Evolutionary conservation across 1,140 invertebrate species (phyloP).

Genomic region (Bombus impatiens): DNA sequence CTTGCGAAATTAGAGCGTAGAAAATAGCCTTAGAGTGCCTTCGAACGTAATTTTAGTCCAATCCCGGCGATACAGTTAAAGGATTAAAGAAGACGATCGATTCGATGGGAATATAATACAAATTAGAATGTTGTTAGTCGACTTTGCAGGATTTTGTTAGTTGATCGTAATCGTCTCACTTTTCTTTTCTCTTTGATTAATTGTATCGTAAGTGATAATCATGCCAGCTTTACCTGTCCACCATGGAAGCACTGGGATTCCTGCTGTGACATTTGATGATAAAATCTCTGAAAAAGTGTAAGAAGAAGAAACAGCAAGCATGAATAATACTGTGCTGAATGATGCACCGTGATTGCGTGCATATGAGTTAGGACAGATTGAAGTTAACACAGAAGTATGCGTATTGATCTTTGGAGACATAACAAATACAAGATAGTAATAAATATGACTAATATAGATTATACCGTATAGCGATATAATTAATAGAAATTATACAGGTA

Average conservation of each 20-base stretch:
- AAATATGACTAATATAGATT: too few species aligned
- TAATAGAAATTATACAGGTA: not conserved
- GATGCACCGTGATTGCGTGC: conserved; percentile 31
- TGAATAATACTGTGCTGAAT: conserved; percentile 56
- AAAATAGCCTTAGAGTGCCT: not conserved
- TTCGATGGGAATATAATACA: not conserved
- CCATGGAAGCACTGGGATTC: conserved; percentile 88
- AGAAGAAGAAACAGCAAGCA: conserved; percentile 65
- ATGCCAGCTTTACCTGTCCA: conserved; percentile 84
- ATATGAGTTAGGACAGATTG: not conserved
- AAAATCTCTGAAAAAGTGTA: conserved; percentile 81
- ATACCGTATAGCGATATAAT: too few species aligned
- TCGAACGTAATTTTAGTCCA: not conserved
- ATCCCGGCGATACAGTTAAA: not conserved
- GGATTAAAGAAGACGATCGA: not conserved
- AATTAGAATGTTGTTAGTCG: not conserved
- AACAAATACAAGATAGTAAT: not conserved
- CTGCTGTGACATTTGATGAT: conserved; percentile 90
- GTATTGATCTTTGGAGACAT: not conserved
- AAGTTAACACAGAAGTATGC: not conserved
- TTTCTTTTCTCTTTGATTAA: not conserved
- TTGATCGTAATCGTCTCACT: not conserved
- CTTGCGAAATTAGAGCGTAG: not conserved
- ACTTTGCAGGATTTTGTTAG: not conserved
- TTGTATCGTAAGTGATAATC: conserved; percentile 7